Evolutionary conservation across 2,797 vertebrate genomes (phyloP), one percentile per base, ranked within the genome.

Genomic region (Betta splendens): DNA sequence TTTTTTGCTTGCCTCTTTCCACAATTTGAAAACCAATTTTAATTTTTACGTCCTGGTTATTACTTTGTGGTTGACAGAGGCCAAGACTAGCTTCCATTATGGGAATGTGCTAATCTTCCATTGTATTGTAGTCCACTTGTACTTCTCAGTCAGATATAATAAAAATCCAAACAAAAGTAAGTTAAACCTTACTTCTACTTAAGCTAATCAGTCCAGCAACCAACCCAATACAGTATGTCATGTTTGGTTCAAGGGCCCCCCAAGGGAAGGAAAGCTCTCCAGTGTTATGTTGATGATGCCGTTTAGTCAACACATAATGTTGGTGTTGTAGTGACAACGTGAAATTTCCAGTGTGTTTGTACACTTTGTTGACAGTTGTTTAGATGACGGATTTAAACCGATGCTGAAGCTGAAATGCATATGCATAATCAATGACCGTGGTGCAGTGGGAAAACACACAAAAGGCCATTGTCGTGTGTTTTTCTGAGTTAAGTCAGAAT

Each of bases 31-130:
- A 61, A 51, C 50, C 62, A 38, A 57, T 79, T n/a, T 71, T 64
- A 13, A 63, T 72, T 66, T 80, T 40, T 52, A 69, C 44, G 70
- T 68, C 42, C 77, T 48, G 54, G 69, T 72, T 75, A 60, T 84
- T 87, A 71, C 66, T 72, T 82, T 74, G 79, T 84, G 82, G 80
- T 89, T 86, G 83, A 82, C 76, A 75, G 80, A 87, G 77, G 85
- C 82, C 84, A 85, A 84, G 69, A 73, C 62, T 73, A 72, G 51
- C 56, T 63, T 75, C 47, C 40, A 6, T 77, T 73, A 52, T 60
- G 43, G 64, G 69, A 71, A 64, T 29, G 61, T 69, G 46, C 55
- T 56, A 39, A 38, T 63, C 49, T 37, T 72, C 44, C 31, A 54
- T 62, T 33, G 48, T 42, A 20, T 64, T 10, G 9, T 31, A 49